A percentile compares a stretch with the other conserved stretches of the same genome.
phyloP scores from a whole-genome alignment of 1,140 invertebrate species.

The Caenorhabditis inopinata region DNA sequence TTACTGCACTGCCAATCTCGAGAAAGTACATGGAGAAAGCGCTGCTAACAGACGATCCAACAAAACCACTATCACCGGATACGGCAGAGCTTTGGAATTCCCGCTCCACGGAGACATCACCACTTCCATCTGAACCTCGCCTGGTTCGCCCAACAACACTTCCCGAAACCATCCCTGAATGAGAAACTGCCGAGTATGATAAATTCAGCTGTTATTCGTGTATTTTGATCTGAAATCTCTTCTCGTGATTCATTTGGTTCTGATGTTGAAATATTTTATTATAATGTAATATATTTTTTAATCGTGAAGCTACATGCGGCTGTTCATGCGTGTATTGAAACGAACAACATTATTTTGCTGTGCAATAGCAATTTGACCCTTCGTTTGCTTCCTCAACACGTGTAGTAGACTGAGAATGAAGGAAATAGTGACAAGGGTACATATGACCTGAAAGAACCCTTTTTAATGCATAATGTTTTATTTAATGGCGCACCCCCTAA shows the following conservation, averaged over 20 bases:
- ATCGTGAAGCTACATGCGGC: too few species aligned
- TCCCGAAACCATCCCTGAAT: not conserved
- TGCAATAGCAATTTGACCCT: not conserved
- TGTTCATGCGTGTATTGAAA: conserved; percentile 5
- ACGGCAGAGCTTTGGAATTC: not conserved
- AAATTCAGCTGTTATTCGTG: too few species aligned
- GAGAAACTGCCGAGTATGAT: too few species aligned
- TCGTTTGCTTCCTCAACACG: conserved; percentile 2
- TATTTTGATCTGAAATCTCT: too few species aligned
- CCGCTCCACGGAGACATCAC: not conserved
- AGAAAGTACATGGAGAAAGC: conserved; percentile 8
- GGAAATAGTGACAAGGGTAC: not conserved
- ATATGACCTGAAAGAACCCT: not conserved
- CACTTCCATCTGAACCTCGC: not conserved
- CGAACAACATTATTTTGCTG: not conserved
- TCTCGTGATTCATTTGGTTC: too few species aligned
- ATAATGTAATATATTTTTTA: too few species aligned
- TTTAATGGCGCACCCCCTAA: too few species aligned
- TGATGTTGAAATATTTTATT: too few species aligned
- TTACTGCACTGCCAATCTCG: not conserved
- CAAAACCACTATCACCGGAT: not conserved
- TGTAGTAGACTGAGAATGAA: not conserved
- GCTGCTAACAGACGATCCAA: not conserved
- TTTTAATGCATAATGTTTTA: too few species aligned
- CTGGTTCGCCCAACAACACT: not conserved